phyloP scores from a whole-genome alignment of 1,140 invertebrate genomes.

The Trichogramma pretiosum region DNA sequence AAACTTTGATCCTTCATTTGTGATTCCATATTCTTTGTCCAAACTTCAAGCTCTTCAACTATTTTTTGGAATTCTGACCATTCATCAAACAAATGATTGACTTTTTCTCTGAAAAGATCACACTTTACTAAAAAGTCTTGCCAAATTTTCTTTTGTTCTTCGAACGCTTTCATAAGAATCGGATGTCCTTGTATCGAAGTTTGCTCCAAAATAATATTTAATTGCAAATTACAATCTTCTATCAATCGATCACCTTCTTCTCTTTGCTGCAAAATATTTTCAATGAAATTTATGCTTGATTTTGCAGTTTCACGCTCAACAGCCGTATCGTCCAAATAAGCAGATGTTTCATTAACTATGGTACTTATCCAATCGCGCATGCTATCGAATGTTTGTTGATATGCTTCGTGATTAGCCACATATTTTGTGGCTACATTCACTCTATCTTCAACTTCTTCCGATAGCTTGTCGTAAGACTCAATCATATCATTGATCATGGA shows the following conservation, averaged over 20 bases:
- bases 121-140: conserved; percentile 66
- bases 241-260: conserved; percentile 66
- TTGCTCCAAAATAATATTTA: conserved; percentile 65
- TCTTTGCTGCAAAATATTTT: conserved; percentile 65
- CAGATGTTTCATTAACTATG: conserved; percentile 59
- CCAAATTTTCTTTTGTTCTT: conserved; percentile 69
- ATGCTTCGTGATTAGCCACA: conserved; percentile 73
- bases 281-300: conserved; percentile 61
- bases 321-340: conserved; percentile 58
- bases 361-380: conserved; percentile 65
- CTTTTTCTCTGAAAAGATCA: conserved; percentile 54
- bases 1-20: conserved; percentile 83
- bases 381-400: conserved; percentile 66
- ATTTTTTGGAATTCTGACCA: conserved; percentile 73
- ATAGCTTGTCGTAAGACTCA: conserved; percentile 59
- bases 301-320: conserved; percentile 68
- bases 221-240: conserved; percentile 58
- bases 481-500: conserved; percentile 61
- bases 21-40: conserved; percentile 76
- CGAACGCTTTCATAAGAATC: conserved; percentile 62
- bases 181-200: conserved; percentile 64
- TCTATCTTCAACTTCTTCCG: conserved; percentile 57
- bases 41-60: conserved; percentile 66
- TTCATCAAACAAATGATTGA: conserved; percentile 62
- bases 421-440: conserved; percentile 61